Percentiles rank a stretch among this genome's conserved stretches.
phyloP scores from a whole-genome alignment of 2,113 vertebrate species.

The Myocastor coypus region DNA sequence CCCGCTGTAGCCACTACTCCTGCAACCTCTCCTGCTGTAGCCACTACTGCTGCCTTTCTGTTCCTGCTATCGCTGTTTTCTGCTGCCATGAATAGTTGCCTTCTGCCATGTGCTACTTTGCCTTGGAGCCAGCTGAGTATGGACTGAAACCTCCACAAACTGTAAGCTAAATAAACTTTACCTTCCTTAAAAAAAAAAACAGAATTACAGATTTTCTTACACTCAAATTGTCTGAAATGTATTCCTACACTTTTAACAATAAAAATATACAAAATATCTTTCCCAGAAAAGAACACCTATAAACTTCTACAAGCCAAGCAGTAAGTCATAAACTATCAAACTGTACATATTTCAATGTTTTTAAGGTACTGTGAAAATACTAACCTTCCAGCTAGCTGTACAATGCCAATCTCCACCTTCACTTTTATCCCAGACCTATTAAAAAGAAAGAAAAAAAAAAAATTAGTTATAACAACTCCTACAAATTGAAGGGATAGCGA shows the following conservation, averaged over 20 bases:
- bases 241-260: slow-evolving; percentile 52
- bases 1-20: too few species aligned
- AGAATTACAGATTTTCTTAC: slow-evolving; percentile 27
- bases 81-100: too few species aligned
- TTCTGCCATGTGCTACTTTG: too few species aligned
- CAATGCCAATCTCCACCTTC: slow-evolving; percentile 98
- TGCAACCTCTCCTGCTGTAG: too few species aligned
- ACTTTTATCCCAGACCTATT: slow-evolving; percentile 98
- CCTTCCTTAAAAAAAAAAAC: too few species aligned
- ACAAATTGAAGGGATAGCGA: neutral
- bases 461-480: slow-evolving; percentile 11
- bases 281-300: slow-evolving; percentile 21
- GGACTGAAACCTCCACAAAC: too few species aligned
- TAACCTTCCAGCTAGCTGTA: slow-evolving; percentile 99
- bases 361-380: slow-evolving; percentile 62
- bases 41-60: too few species aligned
- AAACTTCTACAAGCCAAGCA: slow-evolving; percentile 26
- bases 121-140: too few species aligned
- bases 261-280: neutral
- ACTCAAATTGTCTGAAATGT: slow-evolving; percentile 25
- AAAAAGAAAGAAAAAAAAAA: slow-evolving; percentile 60
- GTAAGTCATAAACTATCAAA: slow-evolving; percentile 33
- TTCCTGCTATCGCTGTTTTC: too few species aligned
- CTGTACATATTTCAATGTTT: slow-evolving; percentile 51
- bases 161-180: too few species aligned